Conservation (phyloP, 1,140 invertebrate genomes). For the Drosophila pectinifera region DNA sequence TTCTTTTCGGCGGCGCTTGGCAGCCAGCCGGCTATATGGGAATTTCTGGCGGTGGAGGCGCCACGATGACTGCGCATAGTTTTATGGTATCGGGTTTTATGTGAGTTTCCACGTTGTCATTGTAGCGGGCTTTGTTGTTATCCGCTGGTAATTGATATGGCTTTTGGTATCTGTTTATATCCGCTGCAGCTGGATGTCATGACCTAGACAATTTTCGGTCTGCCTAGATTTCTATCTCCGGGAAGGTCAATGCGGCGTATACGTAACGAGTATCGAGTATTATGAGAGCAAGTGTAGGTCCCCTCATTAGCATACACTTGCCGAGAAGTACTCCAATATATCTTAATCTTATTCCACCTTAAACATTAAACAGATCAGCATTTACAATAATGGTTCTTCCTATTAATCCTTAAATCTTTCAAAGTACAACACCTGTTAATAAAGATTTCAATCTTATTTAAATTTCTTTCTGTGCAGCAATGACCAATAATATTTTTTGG, state of each 20-base stretch:
- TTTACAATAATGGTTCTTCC: too few species aligned
- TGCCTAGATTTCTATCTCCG: slow-evolving; percentile 46
- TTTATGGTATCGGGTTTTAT: slow-evolving; percentile 62
- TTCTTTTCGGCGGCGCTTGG: slow-evolving; percentile 25
- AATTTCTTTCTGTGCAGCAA: slow-evolving; percentile 4
- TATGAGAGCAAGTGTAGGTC: slow-evolving; percentile 4
- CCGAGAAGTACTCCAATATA: neutral
- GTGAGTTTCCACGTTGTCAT: slow-evolving; percentile 49
- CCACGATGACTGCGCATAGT: slow-evolving; percentile 79
- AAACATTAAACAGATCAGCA: neutral
- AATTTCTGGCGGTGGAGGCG: slow-evolving; percentile 58
- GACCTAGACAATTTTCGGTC: slow-evolving; percentile 71
- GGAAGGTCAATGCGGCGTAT: slow-evolving; percentile 56
- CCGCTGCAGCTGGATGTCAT: slow-evolving; percentile 58
- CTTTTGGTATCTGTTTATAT: slow-evolving; percentile 25
- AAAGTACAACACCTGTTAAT: too few species aligned
- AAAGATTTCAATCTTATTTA: neutral
- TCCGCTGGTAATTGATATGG: slow-evolving; percentile 50
- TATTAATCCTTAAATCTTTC: too few species aligned
- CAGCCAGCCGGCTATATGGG: slow-evolving; percentile 32
- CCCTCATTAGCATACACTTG: slow-evolving; percentile 36
- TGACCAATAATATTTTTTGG: slow-evolving; percentile 44
- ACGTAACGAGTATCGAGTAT: slow-evolving; percentile 32
- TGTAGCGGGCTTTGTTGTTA: slow-evolving; percentile 15
- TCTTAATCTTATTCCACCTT: neutral